Percentiles rank a stretch among this genome's conserved stretches.
Conservation (phyloP, 2,888 invertebrate genomes). For the Cactoblastis cactorum region DNA sequence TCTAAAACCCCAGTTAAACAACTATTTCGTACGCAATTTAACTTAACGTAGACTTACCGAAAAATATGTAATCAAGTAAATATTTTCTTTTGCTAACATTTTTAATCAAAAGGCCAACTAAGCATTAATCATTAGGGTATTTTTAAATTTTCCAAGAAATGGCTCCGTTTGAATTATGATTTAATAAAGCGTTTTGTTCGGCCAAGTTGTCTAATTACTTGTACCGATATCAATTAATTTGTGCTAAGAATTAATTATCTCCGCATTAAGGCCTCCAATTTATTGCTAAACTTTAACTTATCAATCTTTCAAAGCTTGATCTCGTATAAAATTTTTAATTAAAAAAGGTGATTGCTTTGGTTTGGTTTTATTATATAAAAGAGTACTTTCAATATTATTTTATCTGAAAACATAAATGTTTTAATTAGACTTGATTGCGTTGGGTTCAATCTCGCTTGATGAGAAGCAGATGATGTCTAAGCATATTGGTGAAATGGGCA, state of each 20-base stretch:
- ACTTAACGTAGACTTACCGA: too few relatives aligned
- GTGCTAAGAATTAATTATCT: conserved; percentile 76
- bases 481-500: too few relatives aligned
- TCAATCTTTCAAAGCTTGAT: conserved; percentile 61
- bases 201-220: conserved; percentile 74
- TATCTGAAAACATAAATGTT: too few relatives aligned
- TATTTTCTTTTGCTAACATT: too few relatives aligned
- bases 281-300: conserved; percentile 75
- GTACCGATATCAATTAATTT: conserved; percentile 75
- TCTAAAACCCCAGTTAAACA: too few relatives aligned
- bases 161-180: conserved; percentile 25
- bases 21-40: too few relatives aligned
- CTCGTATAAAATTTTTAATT: conserved; percentile 8
- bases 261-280: conserved; percentile 69
- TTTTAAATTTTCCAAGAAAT: conserved; percentile 19
- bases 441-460: too few relatives aligned
- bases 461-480: too few relatives aligned
- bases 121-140: conserved; percentile 11
- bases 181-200: conserved; percentile 43
- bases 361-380: not conserved
- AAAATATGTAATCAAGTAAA: too few relatives aligned
- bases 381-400: too few relatives aligned
- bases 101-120: too few relatives aligned
- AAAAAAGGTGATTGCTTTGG: not conserved
- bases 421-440: too few relatives aligned